Evolutionary conservation across 53 echinoderm and acorn worm genomes (phyloP).

Genomic region (Henricia sp.): DNA sequence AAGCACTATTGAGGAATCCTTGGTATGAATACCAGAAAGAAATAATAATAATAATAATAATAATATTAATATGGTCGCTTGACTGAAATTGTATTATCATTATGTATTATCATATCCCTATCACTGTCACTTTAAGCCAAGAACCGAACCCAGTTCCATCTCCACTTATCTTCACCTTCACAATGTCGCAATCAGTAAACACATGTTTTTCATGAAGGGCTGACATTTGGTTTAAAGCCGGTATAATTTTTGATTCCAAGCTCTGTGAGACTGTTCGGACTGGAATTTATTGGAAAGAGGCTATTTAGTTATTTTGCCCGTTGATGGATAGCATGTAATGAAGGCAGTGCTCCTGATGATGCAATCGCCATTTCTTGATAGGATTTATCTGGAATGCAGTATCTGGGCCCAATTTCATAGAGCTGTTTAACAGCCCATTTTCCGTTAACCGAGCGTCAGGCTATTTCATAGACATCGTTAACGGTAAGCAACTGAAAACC

Average conservation of each 20-base stretch:
- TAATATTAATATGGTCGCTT: constrained; percentile 29
- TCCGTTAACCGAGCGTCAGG: too few relatives aligned
- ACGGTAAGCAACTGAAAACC: too few relatives aligned
- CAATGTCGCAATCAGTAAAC: neutral
- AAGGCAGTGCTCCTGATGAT: neutral
- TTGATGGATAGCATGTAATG: neutral
- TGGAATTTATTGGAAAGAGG: neutral
- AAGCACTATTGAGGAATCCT: too few relatives aligned
- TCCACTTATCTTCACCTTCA: constrained; percentile 41
- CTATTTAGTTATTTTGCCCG: constrained; percentile 5
- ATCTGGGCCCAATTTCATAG: too few relatives aligned
- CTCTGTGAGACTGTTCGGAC: neutral
- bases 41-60: too few relatives aligned
- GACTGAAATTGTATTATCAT: constrained; percentile 6
- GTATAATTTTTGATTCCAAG: constrained; percentile 7
- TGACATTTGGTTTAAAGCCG: constrained; percentile 14
- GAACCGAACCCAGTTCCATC: constrained; percentile 28
- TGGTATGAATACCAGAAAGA: too few relatives aligned
- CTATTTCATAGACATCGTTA: too few relatives aligned
- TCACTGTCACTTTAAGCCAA: neutral
- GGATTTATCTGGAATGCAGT: constrained; percentile 16
- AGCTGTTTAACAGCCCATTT: too few relatives aligned
- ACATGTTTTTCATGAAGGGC: neutral
- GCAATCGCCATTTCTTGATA: constrained; percentile 20
- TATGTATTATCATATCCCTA: neutral